Evolutionary conservation across 2,888 invertebrate genomes (phyloP).

Genomic region (Acrobasis consociella): DNA sequence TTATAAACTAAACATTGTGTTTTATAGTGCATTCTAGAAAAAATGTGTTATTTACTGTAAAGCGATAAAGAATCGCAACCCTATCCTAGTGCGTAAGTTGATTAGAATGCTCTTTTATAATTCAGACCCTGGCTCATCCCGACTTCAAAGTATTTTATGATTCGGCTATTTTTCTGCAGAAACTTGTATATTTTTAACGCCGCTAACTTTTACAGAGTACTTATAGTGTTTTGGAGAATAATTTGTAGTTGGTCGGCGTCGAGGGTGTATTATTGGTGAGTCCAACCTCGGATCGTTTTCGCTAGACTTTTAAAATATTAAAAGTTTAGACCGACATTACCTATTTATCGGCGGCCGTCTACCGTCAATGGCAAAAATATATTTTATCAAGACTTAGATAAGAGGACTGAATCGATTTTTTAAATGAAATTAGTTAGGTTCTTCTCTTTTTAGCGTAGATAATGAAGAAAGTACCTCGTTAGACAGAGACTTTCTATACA

Average conservation of each 20-base stretch:
- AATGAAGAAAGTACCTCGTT: too few relatives aligned
- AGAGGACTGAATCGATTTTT: too few relatives aligned
- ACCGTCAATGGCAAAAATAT: too few relatives aligned
- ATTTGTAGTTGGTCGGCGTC: constrained; percentile 44
- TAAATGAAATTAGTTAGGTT: too few relatives aligned
- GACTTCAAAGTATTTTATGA: constrained; percentile 20
- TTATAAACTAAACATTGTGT: too few relatives aligned
- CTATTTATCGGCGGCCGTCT: too few relatives aligned
- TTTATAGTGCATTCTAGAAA: too few relatives aligned
- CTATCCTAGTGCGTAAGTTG: constrained; percentile 6
- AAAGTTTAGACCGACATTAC: background rate
- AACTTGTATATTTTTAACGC: constrained; percentile 14
- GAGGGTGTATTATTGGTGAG: constrained; percentile 37
- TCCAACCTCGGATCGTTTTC: constrained; percentile 25
- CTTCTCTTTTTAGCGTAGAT: too few relatives aligned
- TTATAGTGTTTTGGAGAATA: constrained; percentile 35
- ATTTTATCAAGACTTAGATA: too few relatives aligned
- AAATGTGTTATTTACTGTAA: too few relatives aligned
- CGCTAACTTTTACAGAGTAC: constrained; percentile 17
- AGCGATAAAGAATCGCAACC: background rate
- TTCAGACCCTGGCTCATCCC: constrained; percentile 12
- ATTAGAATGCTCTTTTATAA: constrained; percentile 14
- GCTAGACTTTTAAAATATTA: constrained; percentile 35
- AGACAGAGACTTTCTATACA: too few relatives aligned
- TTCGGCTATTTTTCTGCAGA: constrained; percentile 18